These are phyloP conservation scores for Myotis vivesi DNA, from an alignment of 2,797 vertebrate genomes.

Conservation along the genomic window DNA sequence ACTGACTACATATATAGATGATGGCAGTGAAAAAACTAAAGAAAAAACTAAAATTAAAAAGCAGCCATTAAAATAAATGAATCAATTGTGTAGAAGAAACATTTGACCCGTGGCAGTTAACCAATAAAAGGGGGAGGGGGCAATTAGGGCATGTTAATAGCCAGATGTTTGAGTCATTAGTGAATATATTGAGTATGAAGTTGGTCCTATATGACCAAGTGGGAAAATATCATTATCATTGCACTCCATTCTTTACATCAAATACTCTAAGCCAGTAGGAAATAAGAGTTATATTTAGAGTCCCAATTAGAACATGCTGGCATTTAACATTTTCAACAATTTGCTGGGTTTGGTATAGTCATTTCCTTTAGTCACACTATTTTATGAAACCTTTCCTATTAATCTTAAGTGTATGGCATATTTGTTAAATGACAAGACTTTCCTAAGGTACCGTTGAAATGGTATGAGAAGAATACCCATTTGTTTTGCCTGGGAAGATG, in stretches of 20 bases:
- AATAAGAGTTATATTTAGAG: not conserved
- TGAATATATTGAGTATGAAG: constrained; percentile 15
- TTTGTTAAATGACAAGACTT: not conserved
- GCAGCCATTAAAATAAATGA: not conserved
- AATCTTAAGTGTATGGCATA: not conserved
- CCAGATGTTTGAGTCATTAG: not conserved
- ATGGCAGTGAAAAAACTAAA: too few species aligned
- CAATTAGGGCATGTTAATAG: not conserved
- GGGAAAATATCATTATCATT: not conserved
- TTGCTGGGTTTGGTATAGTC: not conserved
- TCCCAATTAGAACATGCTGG: not conserved
- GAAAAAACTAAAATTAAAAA: constrained; percentile 13
- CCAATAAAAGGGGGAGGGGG: not conserved
- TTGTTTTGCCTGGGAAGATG: constrained; percentile 9
- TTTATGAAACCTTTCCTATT: not conserved
- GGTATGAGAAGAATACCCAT: not conserved
- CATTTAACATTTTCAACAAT: not conserved
- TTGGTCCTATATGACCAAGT: not conserved
- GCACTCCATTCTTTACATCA: constrained; percentile 42
- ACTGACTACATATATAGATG: not conserved
- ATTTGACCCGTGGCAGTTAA: constrained; percentile 61
- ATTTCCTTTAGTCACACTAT: not conserved
- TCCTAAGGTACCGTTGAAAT: not conserved
- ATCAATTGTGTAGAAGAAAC: not conserved
- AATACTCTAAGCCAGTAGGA: not conserved